Base-by-base conservation (phyloP, 2,113 vertebrate species). In the Crotalus viridis region DNA sequence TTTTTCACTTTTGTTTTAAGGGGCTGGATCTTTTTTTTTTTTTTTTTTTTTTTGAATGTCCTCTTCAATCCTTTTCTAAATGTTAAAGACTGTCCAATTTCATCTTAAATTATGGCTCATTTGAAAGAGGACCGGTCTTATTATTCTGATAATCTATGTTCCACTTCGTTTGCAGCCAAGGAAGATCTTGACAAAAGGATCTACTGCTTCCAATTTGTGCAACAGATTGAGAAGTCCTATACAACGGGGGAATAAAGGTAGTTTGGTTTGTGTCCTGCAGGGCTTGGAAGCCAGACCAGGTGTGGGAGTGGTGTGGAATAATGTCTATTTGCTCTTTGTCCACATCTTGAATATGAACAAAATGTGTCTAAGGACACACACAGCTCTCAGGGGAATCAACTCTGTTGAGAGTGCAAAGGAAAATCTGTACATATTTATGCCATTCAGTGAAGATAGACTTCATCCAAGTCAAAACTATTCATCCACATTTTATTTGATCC, bases 161-260 rank as follows among this genome's bases (percentile, higher is more conserved):
- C 43, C 64, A 15, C 15, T 87, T 93, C 54, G 55, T 5, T 93
- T 87, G 89, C 92, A 93, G 92, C 92, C 92, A 93, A 87, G 92
- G 92, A 90, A 90, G 92, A 33, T 90, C 89, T 90, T 93, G 92
- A 93, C 22, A 26, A 86, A 64, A 51, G 8, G 12, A 15, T 22
- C 4, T 81, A 4, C 13, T 1, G 21, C 15, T 52, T 54, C 81
- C 15, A 7, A 26, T 57, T 26, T 7, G 15, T 9, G 55, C 10
- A 28, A 86, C 19, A 81, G 88, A 59, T 9, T 21, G 92, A 33
- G 43, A 61, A 90, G 88, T 21, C 19, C 48, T n/a, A 15, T 88
- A 10, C 22, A 39, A 19, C 19, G 10, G n/a, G 52, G 91, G 26
- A 3, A 51, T n/a, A 43, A 56, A n/a, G 55, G 13, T 22, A 52